Base-by-base conservation (phyloP, 2,888 invertebrate genomes). In the Diloba caeruleocephala region DNA sequence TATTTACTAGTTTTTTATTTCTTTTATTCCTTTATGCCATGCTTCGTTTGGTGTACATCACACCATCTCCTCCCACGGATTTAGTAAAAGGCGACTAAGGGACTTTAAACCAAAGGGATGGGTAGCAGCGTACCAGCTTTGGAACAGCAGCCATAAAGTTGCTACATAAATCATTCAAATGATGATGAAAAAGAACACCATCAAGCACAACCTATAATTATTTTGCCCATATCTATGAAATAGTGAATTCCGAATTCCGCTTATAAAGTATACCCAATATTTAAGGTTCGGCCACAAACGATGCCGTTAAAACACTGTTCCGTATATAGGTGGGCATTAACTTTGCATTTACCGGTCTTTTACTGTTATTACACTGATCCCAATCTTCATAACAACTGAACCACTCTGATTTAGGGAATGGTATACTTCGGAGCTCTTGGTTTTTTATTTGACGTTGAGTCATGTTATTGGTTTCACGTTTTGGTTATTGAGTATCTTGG, bases 301-400 rank as follows among this genome's bases (percentile, higher is more conserved):
- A 60, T 71, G 61, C 48, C 50, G 54, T 70, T 70, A 67, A 72
- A 77, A 73, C 50, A 69, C 56, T 74, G 76, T 72, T 73, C 71
- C 70, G 71, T 74, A 70, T 68, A 71, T 69, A 69, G 49, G 37
- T 46, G 29, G 55, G 48, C 71, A 72, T 78, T 74, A 71, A 69
- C 71, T 78, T 74, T 66, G 50, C 68, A 53, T 76, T 74, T 74
- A 75, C 66, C 73, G 65, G 55, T 74, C 66, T 77, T 81, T 81
- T 80, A 82, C 74, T 72, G 74, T 80, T 82, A 80, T 80, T 75
- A 76, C 75, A 61, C 73, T 68, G 73, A 78, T 79, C 71, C 78
- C 78, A 77, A 82, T 78, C 79, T 81, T 80, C 76, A 74, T 80
- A 79, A 78, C 74, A 76, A 79, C 77, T 76, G 68, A 78, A 72